Evolutionary conservation across 2,113 vertebrate species (phyloP).

Genomic region (Seriola rivoliana): DNA sequence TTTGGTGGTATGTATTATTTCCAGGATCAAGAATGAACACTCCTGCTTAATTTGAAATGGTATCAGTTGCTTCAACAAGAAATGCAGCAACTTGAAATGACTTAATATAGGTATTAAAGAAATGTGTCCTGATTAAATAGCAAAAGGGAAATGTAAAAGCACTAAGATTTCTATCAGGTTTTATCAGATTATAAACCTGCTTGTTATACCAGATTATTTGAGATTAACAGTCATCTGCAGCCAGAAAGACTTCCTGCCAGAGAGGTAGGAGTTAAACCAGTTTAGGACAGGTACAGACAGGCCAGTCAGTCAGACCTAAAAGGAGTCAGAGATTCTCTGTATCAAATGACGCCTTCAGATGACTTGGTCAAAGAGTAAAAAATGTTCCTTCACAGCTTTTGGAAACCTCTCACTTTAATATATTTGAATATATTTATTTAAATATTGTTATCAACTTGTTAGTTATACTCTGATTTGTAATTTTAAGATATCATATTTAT

Average conservation of each 20-base stretch:
- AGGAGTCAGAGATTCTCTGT: constrained; percentile 45
- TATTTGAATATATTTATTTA: not conserved
- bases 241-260: constrained; percentile 2
- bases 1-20: not conserved
- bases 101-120: not conserved
- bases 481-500: too few relatives aligned
- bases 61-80: not conserved
- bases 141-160: not conserved
- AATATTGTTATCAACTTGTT: not conserved
- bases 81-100: not conserved
- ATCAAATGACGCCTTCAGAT: constrained; percentile 30
- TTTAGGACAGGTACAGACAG: constrained; percentile 71
- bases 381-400: constrained; percentile 9
- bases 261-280: constrained; percentile 60
- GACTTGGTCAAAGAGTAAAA: constrained; percentile 12
- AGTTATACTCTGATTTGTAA: not conserved
- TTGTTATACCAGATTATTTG: constrained; percentile 7
- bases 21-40: not conserved
- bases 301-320: constrained; percentile 43
- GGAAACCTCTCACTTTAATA: not conserved
- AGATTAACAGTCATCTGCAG: constrained; percentile 24
- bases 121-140: not conserved
- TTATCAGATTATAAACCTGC: not conserved
- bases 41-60: not conserved
- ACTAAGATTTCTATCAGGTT: not conserved